A percentile compares a stretch with the other conserved stretches of the same genome.
Evolutionary conservation across 2,797 vertebrate genomes (phyloP).

Genomic region (Molossus alvarezi): DNA sequence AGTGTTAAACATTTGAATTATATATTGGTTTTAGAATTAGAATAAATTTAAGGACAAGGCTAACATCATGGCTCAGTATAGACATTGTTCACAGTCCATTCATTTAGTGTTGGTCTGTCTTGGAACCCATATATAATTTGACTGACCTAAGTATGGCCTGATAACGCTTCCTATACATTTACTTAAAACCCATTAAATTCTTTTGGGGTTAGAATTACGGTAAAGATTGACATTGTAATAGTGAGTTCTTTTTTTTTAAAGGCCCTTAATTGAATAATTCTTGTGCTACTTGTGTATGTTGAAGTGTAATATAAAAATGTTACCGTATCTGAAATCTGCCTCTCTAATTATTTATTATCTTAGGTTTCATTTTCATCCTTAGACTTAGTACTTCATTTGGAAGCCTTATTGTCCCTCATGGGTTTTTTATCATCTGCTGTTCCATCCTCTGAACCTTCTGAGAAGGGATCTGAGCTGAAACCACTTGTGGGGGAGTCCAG

Average conservation of each 20-base stretch:
- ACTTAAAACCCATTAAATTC: background rate
- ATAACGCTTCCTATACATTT: background rate
- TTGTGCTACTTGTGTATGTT: background rate
- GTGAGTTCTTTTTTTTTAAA: background rate
- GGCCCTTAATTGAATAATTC: background rate
- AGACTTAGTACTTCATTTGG: conserved; percentile 95
- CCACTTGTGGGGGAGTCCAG: conserved; percentile 88
- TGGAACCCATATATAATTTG: background rate
- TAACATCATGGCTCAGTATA: background rate
- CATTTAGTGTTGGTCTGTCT: background rate
- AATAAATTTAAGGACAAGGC: background rate
- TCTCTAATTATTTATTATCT: conserved; percentile 46
- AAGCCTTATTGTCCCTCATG: conserved; percentile 96
- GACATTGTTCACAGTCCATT: background rate
- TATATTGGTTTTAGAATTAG: conserved; percentile 22
- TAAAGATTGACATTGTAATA: background rate
- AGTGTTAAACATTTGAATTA: conserved; percentile 44
- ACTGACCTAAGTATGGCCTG: background rate
- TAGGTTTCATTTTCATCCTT: conserved; percentile 96
- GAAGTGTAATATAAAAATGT: conserved; percentile 2
- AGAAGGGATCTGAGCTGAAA: conserved; percentile 88
- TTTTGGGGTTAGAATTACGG: background rate
- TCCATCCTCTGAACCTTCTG: conserved; percentile 88
- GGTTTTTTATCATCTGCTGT: conserved; percentile 93
- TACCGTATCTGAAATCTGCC: conserved; percentile 37